Percentiles rank a stretch among this genome's conserved stretches.
phyloP scores from a whole-genome alignment of 2,113 vertebrate species.

The Amblyornis subalaris region DNA sequence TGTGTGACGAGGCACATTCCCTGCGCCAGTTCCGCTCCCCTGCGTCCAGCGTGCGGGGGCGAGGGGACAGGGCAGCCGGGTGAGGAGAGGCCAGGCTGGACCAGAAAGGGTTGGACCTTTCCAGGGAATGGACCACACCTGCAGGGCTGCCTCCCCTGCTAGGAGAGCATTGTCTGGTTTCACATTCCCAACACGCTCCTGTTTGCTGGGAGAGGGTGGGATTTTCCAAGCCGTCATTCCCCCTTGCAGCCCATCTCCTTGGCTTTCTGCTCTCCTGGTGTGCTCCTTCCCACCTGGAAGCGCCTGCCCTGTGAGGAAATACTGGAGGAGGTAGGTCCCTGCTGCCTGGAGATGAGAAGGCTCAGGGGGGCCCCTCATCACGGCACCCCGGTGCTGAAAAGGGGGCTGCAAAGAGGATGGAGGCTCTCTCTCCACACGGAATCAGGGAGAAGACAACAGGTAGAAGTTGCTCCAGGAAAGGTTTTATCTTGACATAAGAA shows the following conservation, averaged over 20 bases:
- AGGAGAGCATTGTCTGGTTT: fast-evolving
- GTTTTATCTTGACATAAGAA: not conserved
- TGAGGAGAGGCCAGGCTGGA: not conserved
- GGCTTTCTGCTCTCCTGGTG: not conserved
- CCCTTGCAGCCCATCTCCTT: not conserved
- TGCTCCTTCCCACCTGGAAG: not conserved
- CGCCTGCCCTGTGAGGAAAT: not conserved
- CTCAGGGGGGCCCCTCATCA: not conserved
- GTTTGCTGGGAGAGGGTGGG: fast-evolving
- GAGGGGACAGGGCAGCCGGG: not conserved
- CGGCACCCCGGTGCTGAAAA: not conserved
- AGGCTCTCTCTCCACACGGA: not conserved
- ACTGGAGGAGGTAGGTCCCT: fast-evolving
- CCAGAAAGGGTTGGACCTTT: not conserved
- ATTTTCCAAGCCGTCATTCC: not conserved
- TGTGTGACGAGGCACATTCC: not conserved
- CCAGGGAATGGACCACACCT: not conserved
- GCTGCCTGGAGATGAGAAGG: not conserved
- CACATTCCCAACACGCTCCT: fast-evolving
- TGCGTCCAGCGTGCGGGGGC: fast-evolving
- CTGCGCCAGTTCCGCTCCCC: not conserved
- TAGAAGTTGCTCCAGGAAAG: not conserved
- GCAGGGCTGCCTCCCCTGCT: fast-evolving
- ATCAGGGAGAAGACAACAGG: not conserved
- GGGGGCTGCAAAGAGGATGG: not conserved